Evolutionary conservation across 2,888 invertebrate genomes (phyloP), one percentile per base, ranked within the genome.

Genomic region (Epinotia demarniana): DNA sequence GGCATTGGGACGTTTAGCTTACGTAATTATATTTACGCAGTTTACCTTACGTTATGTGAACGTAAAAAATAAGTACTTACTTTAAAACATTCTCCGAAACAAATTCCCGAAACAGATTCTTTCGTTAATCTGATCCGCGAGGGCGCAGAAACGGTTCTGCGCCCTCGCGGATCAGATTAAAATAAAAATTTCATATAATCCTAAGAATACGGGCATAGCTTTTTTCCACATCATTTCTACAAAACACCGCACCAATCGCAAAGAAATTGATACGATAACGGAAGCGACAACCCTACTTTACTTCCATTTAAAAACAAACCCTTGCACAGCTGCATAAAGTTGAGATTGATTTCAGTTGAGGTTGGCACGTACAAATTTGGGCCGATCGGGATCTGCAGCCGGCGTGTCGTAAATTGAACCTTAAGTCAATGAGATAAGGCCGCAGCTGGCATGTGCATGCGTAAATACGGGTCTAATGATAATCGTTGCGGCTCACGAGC

Each of bases 391-490:
- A 62, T 73, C 69, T 69, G 9, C n/a, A 60, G 64, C 43, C 27
- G 53, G 23, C 18, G 27, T 66, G 58, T 33, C 43, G 69, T 53
- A 27, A 73, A 66, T 69, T 73, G 9, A 53, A 58, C 43, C 69
- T 69, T 73, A 69, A 64, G 43, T 69, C 19, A 60, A 55, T 33
- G 73, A 64, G 69, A 73, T 76, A 76, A 69, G 57, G 49, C 63
- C 23, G 73, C 70, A 73, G 49, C 57, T 49, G 68, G 55, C 27
- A 12, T 19, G 53, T 49, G 76, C 63, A 53, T 60, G 76, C 53
- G 73, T 76, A 69, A 76, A 76, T 73, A 76, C 64, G 73, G 27
- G 57, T 60, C 76, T 76, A 73, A 76, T 76, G 76, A 76, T 76
- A 73, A 76, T 73, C 69, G 69, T 39, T 43, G 75, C 53, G 73